These are phyloP conservation scores for Cryptus armator DNA, from an alignment of 2,888 invertebrate species.

Conservation along the genomic window DNA sequence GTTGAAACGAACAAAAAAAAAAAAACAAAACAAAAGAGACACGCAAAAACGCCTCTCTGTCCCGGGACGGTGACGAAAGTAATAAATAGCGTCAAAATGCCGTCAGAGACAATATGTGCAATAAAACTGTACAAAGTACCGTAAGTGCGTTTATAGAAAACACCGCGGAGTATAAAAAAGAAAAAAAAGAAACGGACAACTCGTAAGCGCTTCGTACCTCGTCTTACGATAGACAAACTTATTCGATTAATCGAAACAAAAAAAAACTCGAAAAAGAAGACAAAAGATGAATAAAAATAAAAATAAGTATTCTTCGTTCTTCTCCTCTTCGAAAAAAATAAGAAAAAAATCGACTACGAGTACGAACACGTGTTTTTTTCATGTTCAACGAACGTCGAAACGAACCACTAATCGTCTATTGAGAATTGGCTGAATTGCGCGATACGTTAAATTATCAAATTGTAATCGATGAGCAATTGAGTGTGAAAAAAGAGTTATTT, in stretches of 20 bases:
- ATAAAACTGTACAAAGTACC: conserved; percentile 84
- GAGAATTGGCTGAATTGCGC: background rate
- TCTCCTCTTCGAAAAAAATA: background rate
- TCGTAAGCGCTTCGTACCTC: conserved; percentile 49
- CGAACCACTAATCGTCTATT: conserved; percentile 15
- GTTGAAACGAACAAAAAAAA: conserved; percentile 70
- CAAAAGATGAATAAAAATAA: background rate
- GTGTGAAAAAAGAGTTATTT: background rate
- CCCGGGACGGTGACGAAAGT: conserved; percentile 44
- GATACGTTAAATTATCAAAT: background rate
- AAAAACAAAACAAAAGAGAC: background rate
- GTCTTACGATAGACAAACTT: conserved; percentile 24
- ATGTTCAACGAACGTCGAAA: conserved; percentile 15
- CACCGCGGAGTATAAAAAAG: conserved; percentile 32
- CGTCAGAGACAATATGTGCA: conserved; percentile 81
- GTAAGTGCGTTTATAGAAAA: conserved; percentile 77
- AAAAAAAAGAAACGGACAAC: conserved; percentile 12
- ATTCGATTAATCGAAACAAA: background rate
- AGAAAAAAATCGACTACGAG: background rate
- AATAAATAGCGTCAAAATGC: conserved; percentile 68
- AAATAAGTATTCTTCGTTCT: background rate
- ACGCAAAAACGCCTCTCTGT: conserved; percentile 14
- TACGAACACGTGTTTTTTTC: conserved; percentile 4
- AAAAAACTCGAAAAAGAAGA: background rate
- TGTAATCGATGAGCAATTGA: background rate